phyloP scores from a whole-genome alignment of 2,888 invertebrate genomes.

The Rotaria socialis region DNA sequence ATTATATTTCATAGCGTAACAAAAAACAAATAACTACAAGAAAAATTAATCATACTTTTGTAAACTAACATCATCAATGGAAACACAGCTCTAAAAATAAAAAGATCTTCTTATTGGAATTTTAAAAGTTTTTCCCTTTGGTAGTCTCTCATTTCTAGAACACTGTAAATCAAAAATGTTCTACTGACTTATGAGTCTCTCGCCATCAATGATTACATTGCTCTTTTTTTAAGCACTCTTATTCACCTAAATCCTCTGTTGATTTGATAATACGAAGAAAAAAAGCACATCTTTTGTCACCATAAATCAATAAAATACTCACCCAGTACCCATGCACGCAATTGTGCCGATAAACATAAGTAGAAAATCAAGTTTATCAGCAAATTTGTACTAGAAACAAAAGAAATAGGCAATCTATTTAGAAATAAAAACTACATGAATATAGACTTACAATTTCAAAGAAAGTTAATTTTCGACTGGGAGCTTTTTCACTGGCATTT shows the following conservation, averaged over 20 bases:
- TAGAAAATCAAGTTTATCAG: background rate
- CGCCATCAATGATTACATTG: too few relatives aligned
- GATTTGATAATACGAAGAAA: too few relatives aligned
- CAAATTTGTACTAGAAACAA: background rate
- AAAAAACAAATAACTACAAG: background rate
- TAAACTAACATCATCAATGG: constrained; percentile 13
- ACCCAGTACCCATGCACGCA: background rate
- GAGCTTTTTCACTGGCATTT: too few relatives aligned
- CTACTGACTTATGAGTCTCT: too few relatives aligned
- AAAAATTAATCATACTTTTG: background rate
- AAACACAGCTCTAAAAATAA: background rate
- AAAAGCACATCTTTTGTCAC: background rate
- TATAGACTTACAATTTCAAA: background rate
- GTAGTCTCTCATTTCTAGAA: too few relatives aligned
- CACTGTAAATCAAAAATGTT: too few relatives aligned
- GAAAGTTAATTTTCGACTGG: background rate
- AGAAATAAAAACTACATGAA: too few relatives aligned
- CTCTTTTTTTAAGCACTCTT: too few relatives aligned
- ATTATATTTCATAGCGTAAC: background rate
- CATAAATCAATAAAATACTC: background rate
- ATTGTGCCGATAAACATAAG: constrained; percentile 24
- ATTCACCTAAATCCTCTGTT: too few relatives aligned
- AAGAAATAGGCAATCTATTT: too few relatives aligned
- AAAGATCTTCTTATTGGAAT: too few relatives aligned
- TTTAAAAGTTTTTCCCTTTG: too few relatives aligned